Base-by-base conservation (phyloP, 2,113 vertebrate species). In the Pomatostomus ruficeps region DNA sequence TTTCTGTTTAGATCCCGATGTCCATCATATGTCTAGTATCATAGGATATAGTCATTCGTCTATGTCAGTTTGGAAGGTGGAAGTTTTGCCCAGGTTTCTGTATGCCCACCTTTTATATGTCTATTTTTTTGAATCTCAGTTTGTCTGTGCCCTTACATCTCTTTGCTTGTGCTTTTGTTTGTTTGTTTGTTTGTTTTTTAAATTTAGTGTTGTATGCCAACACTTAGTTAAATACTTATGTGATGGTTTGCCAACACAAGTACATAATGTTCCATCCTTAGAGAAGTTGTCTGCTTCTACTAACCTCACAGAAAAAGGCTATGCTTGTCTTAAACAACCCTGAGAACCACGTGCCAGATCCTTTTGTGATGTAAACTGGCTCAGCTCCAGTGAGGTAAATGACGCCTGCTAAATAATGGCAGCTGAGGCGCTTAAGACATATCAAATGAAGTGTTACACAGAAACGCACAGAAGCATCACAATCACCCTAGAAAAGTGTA, bases 351-450 rank as follows among this genome's bases (percentile, higher is more conserved):
- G 4, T 79, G 38, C 75, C 51, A 83, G 68, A 52, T 63, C 51
- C 31, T 62, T 21, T 10, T 43, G n/a, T 71, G 78, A 93, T 71
- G 54, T 66, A 67, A 62, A 80, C 46, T 77, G 63, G 51, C 35
- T 91, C 40, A 74, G 28, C 71, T 80, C 20, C 4, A 6, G n/a
- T 43, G 78, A 52, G 82, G 71, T 86, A 88, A 95, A 90, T 52
- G 43, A 66, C 95, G 63, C 71, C 78, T 94, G 51, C 24, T 83
- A 67, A 96, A 40, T 63, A 77, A 80, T 14, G 63, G 58, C 78
- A 73, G 58, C 81, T 67, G 71, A 58, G 66, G 23, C 29, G 49
- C 71, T 45, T 65, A 33, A 66, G 43, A 55, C 28, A 40, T 8
- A 26, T 25, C 43, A 74, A 61, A 93, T 63, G 46, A 77, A 58